These are phyloP conservation scores for Catagonus wagneri DNA, from an alignment of 2,113 vertebrate genomes.

Conservation along the genomic window DNA sequence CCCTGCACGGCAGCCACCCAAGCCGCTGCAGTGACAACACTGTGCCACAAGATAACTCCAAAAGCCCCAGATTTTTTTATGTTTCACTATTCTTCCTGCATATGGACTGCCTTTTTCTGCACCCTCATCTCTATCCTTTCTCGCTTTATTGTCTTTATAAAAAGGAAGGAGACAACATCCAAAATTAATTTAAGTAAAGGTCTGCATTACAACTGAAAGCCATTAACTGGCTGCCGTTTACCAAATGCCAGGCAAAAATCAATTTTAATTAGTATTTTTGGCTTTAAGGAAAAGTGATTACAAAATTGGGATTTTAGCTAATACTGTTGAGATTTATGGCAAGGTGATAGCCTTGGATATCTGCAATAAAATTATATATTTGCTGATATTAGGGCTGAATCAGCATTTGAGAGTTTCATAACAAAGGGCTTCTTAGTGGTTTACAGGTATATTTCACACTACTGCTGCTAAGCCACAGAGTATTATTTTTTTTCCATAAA, in stretches of 20 bases:
- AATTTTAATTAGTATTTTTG: constrained; percentile 94
- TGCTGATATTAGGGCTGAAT: constrained; percentile 86
- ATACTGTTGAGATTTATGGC: constrained; percentile 90
- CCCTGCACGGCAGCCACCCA: too few species aligned
- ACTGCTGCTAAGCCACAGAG: constrained; percentile 77
- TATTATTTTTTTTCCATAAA: constrained; percentile 82
- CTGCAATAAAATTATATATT: constrained; percentile 86
- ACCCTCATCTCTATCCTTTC: constrained; percentile 79
- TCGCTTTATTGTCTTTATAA: constrained; percentile 87
- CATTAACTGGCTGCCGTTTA: constrained; percentile 87
- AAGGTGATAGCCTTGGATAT: constrained; percentile 86
- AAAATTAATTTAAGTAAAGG: constrained; percentile 88
- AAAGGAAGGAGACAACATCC: constrained; percentile 81
- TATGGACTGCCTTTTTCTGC: constrained; percentile 71
- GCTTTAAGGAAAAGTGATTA: constrained; percentile 91
- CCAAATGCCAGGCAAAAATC: constrained; percentile 88
- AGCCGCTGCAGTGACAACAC: too few species aligned
- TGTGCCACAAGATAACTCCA: background rate
- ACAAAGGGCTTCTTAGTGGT: constrained; percentile 86
- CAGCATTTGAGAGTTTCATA: constrained; percentile 85
- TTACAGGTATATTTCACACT: constrained; percentile 85
- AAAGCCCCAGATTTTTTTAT: background rate
- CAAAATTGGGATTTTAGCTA: constrained; percentile 92
- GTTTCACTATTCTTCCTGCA: background rate
- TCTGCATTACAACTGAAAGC: constrained; percentile 81